These are phyloP conservation scores for Cossypha polioptera DNA, from an alignment of 2,797 vertebrate genomes.

Conservation along the genomic window DNA sequence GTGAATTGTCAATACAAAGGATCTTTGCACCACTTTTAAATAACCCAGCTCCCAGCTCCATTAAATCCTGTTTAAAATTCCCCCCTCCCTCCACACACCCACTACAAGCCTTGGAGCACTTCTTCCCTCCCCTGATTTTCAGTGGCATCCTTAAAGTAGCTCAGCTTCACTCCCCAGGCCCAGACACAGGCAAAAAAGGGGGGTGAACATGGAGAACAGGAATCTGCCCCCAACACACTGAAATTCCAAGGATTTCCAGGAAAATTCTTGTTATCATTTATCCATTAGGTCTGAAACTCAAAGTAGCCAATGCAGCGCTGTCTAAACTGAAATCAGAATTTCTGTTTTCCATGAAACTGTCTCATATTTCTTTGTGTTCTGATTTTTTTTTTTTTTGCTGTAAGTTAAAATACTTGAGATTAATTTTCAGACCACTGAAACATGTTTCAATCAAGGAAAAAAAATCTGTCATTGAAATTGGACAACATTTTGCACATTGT, in stretches of 20 bases:
- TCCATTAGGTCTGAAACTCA: not conserved
- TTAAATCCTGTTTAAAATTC: slow-evolving; percentile 22
- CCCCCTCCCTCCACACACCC: not conserved
- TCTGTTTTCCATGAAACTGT: not conserved
- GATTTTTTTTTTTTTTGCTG: not conserved
- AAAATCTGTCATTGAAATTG: not conserved
- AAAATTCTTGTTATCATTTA: not conserved
- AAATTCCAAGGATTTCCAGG: not conserved
- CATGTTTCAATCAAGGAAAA: not conserved
- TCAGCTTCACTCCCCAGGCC: not conserved
- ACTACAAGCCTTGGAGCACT: not conserved
- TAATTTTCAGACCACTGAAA: not conserved
- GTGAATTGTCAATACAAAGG: slow-evolving; percentile 57
- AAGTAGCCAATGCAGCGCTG: not conserved
- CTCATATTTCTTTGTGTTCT: not conserved
- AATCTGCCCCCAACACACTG: not conserved
- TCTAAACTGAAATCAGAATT: not conserved
- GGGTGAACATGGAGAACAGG: not conserved
- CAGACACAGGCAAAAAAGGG: not conserved
- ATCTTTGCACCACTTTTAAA: slow-evolving; percentile 45
- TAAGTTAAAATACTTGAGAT: not conserved
- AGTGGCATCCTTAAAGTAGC: not conserved
- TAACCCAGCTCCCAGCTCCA: slow-evolving; percentile 15
- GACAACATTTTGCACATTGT: not conserved
- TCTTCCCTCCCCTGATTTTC: not conserved